A percentile compares a stretch with the other conserved stretches of the same genome.
Evolutionary conservation across 1,140 invertebrate genomes (phyloP).

Genomic region (Drosophila varians): DNA sequence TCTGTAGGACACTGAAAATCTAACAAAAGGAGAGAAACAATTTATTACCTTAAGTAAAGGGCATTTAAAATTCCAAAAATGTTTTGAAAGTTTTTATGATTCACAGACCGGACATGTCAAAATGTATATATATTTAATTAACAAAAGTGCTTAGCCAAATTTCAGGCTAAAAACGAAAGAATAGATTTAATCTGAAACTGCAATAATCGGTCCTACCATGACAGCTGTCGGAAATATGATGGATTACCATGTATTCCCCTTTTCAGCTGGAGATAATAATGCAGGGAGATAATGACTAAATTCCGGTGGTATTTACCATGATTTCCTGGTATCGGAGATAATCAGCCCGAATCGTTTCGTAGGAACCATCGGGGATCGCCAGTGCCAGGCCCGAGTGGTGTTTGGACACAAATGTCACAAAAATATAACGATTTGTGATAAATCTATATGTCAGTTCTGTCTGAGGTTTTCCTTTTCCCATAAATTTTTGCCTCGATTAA

Average conservation of each 20-base stretch:
- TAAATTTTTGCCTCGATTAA: slow-evolving; percentile 28
- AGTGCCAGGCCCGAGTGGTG: background rate
- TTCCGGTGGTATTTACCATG: slow-evolving; percentile 19
- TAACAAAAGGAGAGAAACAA: too few relatives aligned
- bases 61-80: too few relatives aligned
- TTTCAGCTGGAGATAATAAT: slow-evolving; percentile 22
- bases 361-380: slow-evolving; percentile 13
- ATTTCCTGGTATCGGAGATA: slow-evolving; percentile 38
- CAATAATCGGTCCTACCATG: background rate
- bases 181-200: slow-evolving; percentile 30
- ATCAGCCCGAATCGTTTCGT: slow-evolving; percentile 17
- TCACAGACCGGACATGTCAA: too few relatives aligned
- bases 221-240: slow-evolving; percentile 33
- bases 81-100: too few relatives aligned
- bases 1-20: too few relatives aligned
- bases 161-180: slow-evolving; percentile 1
- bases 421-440: slow-evolving; percentile 25
- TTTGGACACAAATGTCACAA: slow-evolving; percentile 27
- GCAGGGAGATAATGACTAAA: slow-evolving; percentile 22
- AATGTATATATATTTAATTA: too few relatives aligned
- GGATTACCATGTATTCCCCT: slow-evolving; percentile 30
- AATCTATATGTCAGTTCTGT: slow-evolving; percentile 37
- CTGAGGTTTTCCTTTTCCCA: slow-evolving; percentile 21
- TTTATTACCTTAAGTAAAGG: too few relatives aligned
- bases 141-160: background rate